Conservation (phyloP, 2,888 invertebrate genomes). For the Tetranychus truncatus region DNA sequence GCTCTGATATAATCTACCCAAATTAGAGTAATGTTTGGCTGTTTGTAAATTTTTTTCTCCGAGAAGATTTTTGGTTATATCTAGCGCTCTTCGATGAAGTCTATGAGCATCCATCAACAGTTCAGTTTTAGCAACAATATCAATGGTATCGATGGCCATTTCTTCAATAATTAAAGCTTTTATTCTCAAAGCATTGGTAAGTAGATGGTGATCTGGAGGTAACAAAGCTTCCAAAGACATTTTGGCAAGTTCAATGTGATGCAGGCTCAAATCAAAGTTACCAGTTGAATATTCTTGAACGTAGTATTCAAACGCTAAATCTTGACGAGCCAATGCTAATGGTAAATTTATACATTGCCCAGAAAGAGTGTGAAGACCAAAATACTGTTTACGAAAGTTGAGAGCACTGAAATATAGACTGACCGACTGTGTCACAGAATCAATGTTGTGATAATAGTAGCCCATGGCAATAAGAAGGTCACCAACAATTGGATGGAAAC, state of each 20-base stretch:
- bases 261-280: slow-evolving; percentile 57
- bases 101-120: slow-evolving; percentile 58
- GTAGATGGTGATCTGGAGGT: slow-evolving; percentile 59
- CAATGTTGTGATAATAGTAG: slow-evolving; percentile 71
- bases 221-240: slow-evolving; percentile 58
- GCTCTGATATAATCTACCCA: slow-evolving; percentile 79
- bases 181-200: slow-evolving; percentile 73
- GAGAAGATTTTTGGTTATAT: slow-evolving; percentile 58
- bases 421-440: slow-evolving; percentile 65
- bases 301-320: slow-evolving; percentile 77
- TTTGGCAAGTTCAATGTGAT: slow-evolving; percentile 64
- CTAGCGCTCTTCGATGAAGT: slow-evolving; percentile 62
- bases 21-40: slow-evolving; percentile 85
- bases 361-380: slow-evolving; percentile 45
- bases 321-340: slow-evolving; percentile 74
- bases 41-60: slow-evolving; percentile 87
- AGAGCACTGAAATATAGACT: slow-evolving; percentile 54
- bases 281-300: slow-evolving; percentile 79
- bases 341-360: slow-evolving; percentile 44
- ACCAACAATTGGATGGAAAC: slow-evolving; percentile 56
- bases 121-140: slow-evolving; percentile 37
- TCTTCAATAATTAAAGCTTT: slow-evolving; percentile 82
- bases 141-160: slow-evolving; percentile 60
- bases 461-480: slow-evolving; percentile 72
- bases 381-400: slow-evolving; percentile 51